These are phyloP conservation scores for Drosophila asahinai DNA, from an alignment of 1,140 invertebrate species.

Conservation along the genomic window DNA sequence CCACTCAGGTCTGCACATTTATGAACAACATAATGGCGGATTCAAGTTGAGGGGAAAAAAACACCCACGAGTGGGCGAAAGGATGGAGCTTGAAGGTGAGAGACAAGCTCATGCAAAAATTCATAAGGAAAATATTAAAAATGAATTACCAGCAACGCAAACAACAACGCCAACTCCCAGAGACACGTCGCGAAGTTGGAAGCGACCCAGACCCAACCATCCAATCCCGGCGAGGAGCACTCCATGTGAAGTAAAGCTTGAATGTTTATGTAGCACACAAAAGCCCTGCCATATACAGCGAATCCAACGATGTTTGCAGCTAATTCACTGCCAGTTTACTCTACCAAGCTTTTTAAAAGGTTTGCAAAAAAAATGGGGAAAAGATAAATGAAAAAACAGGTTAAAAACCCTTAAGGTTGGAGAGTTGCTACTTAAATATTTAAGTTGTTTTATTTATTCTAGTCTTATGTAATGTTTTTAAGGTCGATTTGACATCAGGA, in stretches of 20 bases:
- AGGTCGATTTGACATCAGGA: too few species aligned
- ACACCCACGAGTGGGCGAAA: slow-evolving; percentile 30
- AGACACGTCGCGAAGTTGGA: slow-evolving; percentile 12
- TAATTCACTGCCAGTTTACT: slow-evolving; percentile 19
- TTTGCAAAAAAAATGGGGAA: not conserved
- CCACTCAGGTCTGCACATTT: slow-evolving; percentile 24
- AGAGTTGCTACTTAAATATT: not conserved
- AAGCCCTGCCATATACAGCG: not conserved
- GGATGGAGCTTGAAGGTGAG: slow-evolving; percentile 25
- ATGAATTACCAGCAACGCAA: slow-evolving; percentile 61
- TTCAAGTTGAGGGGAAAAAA: slow-evolving; percentile 65
- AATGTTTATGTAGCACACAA: slow-evolving; percentile 15
- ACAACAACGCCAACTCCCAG: slow-evolving; percentile 6
- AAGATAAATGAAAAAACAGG: not conserved
- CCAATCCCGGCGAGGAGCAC: not conserved
- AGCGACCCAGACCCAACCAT: not conserved
- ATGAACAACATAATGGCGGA: slow-evolving; percentile 60
- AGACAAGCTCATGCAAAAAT: slow-evolving; percentile 62
- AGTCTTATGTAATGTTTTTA: not conserved
- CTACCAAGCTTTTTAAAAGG: not conserved
- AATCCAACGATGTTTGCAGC: slow-evolving; percentile 5
- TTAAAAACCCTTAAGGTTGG: not conserved
- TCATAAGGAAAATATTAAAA: slow-evolving; percentile 76
- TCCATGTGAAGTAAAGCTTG: slow-evolving; percentile 6
- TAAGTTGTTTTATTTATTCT: not conserved